Percentiles rank a stretch among this genome's conserved stretches.
phyloP scores from a whole-genome alignment of 2,888 invertebrate species.

The Balanococcus diminutus region DNA sequence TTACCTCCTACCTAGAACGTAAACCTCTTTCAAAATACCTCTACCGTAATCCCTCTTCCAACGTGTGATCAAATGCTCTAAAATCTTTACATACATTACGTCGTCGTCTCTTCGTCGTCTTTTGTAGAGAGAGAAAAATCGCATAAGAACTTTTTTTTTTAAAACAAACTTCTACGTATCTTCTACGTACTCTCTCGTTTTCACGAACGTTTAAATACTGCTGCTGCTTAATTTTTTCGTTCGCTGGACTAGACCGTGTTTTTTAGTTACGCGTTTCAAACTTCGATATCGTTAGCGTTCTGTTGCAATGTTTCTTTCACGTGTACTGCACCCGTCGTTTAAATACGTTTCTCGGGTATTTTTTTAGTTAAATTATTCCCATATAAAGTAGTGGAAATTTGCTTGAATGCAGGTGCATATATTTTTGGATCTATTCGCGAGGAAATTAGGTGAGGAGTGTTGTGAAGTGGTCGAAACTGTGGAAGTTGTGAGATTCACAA shows the following conservation, averaged over 20 bases:
- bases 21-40: conserved; percentile 47
- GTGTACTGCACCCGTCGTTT: not conserved
- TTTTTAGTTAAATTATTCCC: no score
- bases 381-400: no score
- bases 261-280: not conserved
- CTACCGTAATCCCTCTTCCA: not conserved
- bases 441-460: no score
- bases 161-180: not conserved
- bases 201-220: conserved; percentile 24
- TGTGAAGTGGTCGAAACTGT: no score
- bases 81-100: not conserved
- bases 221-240: conserved; percentile 50
- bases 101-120: conserved; percentile 16
- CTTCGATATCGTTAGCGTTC: not conserved
- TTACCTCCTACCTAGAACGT: conserved; percentile 53
- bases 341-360: no score
- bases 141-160: not conserved
- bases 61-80: not conserved
- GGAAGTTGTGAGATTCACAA: no score
- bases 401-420: no score
- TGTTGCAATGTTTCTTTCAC: not conserved
- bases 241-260: not conserved
- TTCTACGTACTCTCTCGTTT: not conserved
- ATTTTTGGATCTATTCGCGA: no score
- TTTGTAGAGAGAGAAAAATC: not conserved